Base-by-base conservation (phyloP, 2,113 vertebrate genomes). In the Leptodactylus fuscus region DNA sequence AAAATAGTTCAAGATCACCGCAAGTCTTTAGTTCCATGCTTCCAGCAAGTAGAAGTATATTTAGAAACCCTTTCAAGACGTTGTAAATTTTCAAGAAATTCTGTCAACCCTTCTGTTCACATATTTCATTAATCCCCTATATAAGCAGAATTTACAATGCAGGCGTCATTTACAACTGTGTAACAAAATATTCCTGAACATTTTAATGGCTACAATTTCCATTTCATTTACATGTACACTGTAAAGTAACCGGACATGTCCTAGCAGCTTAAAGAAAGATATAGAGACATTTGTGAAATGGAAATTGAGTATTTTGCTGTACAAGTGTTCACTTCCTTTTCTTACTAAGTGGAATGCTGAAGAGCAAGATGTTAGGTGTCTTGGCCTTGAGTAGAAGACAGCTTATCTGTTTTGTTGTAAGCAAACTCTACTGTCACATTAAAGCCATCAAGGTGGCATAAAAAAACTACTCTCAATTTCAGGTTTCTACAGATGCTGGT, bases 281-380 rank as follows among this genome's bases (percentile, higher is more conserved):
- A 51, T 22, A 27, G 2, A 51, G 74, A 34, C 74, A 76, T 48
- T 76, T 76, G 46, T 51, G 46, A 51, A 53, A 51, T 51, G 74
- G 46, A 76, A 51, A 53, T 51, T 78, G 75, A 8, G 48, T 78
- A 36, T 51, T 78, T 55, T 36, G 49, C 49, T 51, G 29, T 36
- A 53, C 32, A 60, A 36, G 20, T 78, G 18, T 36, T 1, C 76
- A 79, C 13, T 44, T 80, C 77, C 11, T 80, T 41, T 62, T 13
- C 36, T 41, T 9, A 62, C 6, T 16, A 44, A 9, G n/a, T 44
- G 77, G 77, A 80, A 80, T 80, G 77, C 55, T n/a, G 77, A 38
- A 60, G 55, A 60, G 55, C 55, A 44, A 80, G 77, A 62, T 27
- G 13, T n/a, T 22, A 44, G 36, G 60, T 62, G 34, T 41, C 38